Base-by-base conservation (phyloP, 2,113 vertebrate species). In the Rhodinocichla rosea region DNA sequence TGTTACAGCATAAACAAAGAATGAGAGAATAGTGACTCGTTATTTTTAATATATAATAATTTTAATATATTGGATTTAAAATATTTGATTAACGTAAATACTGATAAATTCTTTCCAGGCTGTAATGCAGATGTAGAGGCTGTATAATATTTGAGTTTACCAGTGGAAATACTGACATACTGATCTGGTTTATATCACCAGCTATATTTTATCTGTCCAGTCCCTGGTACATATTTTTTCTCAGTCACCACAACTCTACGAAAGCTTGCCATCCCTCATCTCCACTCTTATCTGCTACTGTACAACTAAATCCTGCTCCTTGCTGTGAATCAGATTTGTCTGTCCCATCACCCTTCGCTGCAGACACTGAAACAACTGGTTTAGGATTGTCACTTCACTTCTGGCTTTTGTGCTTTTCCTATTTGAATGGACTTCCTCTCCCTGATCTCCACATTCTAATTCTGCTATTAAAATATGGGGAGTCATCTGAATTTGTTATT, bases 1-100 rank as follows among this genome's bases (percentile, higher is more conserved):
- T 7, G 18, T 83, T 93, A 59, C 47, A 64, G 71, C 64, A 32
- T 86, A 90, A 97, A 92, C 78, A 92, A 92, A 95, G 75, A 88
- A 80, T 30, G 55, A 60, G 67, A 42, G 45, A 91, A 95, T 6
- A 77, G 79, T 88, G 39, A 47, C 68, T 93, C 42, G 45, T 45
- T 94, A 74, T 70, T 77, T 92, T 80, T 59, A 92, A 88, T 74
- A 80, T 69, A 60, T 65, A 91, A 28, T 71, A 69, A 47, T 80
- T 94, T 2, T 11, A 76, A 80, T 80, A 37, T 39, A 55, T 80
- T 73, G 10, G 22, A 60, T 90, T 90, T 92, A 17, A 83, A 85
- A 69, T 69, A 80, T 73, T 69, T 3, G 1, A 42, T 91, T 89
- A 85, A 26, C 39, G 39, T 71, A 67, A 94, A 92, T 56, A 50